A percentile compares a stretch with the other conserved stretches of the same genome.
Evolutionary conservation across 2,113 vertebrate genomes (phyloP).

Genomic region (Eubucco bourcierii): DNA sequence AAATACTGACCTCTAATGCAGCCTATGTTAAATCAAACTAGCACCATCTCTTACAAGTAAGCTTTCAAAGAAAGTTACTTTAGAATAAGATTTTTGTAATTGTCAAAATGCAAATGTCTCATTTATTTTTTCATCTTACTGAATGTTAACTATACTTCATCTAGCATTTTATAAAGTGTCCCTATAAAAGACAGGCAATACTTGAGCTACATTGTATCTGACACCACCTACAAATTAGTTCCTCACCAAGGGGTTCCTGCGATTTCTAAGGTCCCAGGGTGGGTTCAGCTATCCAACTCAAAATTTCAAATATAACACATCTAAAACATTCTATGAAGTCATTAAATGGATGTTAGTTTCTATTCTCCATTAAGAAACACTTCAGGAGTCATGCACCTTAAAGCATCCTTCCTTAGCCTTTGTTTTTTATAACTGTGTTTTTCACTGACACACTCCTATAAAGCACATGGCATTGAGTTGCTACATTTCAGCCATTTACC

Average conservation of each 20-base stretch:
- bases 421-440: not conserved
- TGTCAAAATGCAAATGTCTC: not conserved
- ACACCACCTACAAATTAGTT: not conserved
- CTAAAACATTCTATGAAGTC: not conserved
- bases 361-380: not conserved
- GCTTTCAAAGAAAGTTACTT: not conserved
- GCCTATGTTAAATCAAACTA: not conserved
- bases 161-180: not conserved
- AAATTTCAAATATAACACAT: not conserved
- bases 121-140: not conserved
- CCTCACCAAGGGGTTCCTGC: not conserved
- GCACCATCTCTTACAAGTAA: not conserved
- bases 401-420: not conserved
- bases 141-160: not conserved
- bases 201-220: not conserved
- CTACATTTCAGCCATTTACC: not conserved
- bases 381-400: not conserved
- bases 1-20: not conserved
- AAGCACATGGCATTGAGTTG: not conserved
- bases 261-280: not conserved
- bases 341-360: not conserved
- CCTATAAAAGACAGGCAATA: not conserved
- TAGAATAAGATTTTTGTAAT: fast-evolving
- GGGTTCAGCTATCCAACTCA: not conserved
- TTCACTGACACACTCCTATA: not conserved